Base-by-base conservation (phyloP, 2,888 invertebrate species). In the Phlogophora meticulosa region DNA sequence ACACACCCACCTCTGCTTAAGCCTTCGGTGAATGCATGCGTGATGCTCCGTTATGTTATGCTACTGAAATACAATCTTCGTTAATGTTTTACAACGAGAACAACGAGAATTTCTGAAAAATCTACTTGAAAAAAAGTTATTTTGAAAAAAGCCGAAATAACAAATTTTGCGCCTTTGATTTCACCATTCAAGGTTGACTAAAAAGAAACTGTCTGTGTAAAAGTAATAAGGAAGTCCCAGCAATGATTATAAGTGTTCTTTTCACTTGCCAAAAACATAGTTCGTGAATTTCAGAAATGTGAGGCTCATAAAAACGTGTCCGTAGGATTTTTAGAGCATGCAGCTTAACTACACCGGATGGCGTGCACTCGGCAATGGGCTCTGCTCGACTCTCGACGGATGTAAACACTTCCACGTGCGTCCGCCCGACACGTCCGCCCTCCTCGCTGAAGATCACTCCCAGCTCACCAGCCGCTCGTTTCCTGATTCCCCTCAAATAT, bases 351-450 rank as follows among this genome's bases (percentile, higher is more conserved):
- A 45, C 76, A 82, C 85, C 87, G 90, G 90, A 87, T 86, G 86
- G 72, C 66, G 78, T 76, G 78, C 80, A 72, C 80, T 75, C 68
- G 80, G 83, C 82, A 81, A 85, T 82, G 82, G 77, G 86, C 76
- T 80, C 83, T 76, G 78, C 82, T 72, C 58, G 24, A 57, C 28
- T 67, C 71, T 81, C 86, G 87, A 82, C 92, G 93, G 93, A 94
- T 91, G 91, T 92, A 92, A 93, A 92, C 93, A 93, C 90, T 92
- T 93, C 92, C 93, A 92, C 88, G 90, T 92, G 92, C 91, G 88
- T 89, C 90, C 91, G 90, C 86, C 76, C 83, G 64, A 58, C 68
- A 72, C 85, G 81, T 84, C 82, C 84, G 83, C 84, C 67, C 74
- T 80, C 68, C 80, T 71, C 72, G 49, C 83, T 82, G 83, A 87